Base-by-base conservation (phyloP, 1,140 invertebrate genomes). In the Alviniconcha marisindica region DNA sequence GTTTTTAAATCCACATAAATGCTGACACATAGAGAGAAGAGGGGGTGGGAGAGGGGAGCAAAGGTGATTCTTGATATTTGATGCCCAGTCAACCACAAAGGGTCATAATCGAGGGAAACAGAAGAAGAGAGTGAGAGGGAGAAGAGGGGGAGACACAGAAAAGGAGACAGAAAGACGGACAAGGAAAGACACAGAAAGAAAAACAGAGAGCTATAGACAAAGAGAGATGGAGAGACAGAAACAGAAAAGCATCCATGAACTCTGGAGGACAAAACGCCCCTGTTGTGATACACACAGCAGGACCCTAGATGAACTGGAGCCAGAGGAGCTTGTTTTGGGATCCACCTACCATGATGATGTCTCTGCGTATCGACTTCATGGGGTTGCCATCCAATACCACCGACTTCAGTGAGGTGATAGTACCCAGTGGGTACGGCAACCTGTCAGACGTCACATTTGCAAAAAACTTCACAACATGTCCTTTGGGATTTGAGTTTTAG, bases 381-480 rank as follows among this genome's bases (percentile, higher is more conserved):
- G 96, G 96, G 94, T 98, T 98, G 0, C 97, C 97, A 77, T 97
- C 96, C 63, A 98, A 94, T 83, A 95, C 95, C 60, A 98, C 94
- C 81, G 96, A 96, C 87, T 97, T 97, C 56, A 98, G 92, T 91
- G 97, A 96, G 0, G 96, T 95, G 85, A 98, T 93, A 14, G 96
- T 93, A 1, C 96, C 95, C 33, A 98, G 89, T 42, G 95, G 95
- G 88, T 94, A 95, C 40, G 97, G 97, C 86, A 98, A 93, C 81
- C 96, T 97, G 89, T 51, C 93, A 91, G 85, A 79, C 38, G 82
- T 48, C 28, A n/a, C 60, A 83, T 36, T 40, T 28, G 24, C 18
- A 42, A 76, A 74, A 21, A 36, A 77, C 44, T n/a, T 18, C n/a
- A 2, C 48, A 51, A 21, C 21, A 12, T n/a, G 28, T 60, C 14